Conservation (phyloP, 2,113 vertebrate species). For the Pithys albifrons region DNA sequence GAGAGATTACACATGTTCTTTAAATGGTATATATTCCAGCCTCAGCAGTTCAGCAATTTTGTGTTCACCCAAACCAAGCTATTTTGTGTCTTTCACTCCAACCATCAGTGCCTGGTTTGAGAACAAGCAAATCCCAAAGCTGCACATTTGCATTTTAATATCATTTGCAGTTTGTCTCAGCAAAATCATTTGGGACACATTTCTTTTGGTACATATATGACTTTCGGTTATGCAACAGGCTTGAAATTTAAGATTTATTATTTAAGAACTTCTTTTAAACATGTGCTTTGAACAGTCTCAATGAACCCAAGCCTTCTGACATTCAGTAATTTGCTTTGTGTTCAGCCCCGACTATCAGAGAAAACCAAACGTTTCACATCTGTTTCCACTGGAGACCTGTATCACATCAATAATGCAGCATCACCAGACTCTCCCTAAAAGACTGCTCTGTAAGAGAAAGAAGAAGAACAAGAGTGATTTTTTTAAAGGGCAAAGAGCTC, state of each 20-base stretch:
- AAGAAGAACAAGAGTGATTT: not conserved
- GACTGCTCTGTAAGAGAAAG: not conserved
- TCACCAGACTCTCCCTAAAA: constrained; percentile 29
- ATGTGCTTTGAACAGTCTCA: not conserved
- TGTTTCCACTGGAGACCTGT: constrained; percentile 65
- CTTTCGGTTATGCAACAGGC: constrained; percentile 36
- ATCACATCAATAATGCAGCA: constrained; percentile 60
- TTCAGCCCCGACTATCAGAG: constrained; percentile 36
- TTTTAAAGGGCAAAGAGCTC: constrained; percentile 39
- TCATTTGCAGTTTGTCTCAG: constrained; percentile 15
- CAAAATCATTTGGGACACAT: not conserved
- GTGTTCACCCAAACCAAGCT: not conserved
- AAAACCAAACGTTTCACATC: constrained; percentile 65
- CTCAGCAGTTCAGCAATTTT: not conserved
- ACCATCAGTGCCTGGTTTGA: not conserved
- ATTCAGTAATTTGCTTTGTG: constrained; percentile 55
- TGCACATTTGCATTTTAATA: constrained; percentile 34
- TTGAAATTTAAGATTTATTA: constrained; percentile 30
- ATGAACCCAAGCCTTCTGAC: constrained; percentile 14
- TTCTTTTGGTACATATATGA: not conserved
- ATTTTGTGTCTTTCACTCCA: not conserved
- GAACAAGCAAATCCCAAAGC: constrained; percentile 15
- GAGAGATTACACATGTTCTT: not conserved
- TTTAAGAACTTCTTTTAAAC: constrained; percentile 42
- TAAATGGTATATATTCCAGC: not conserved